These are phyloP conservation scores for Centropyge bicolor DNA, from an alignment of 2,797 vertebrate genomes.

Conservation along the genomic window DNA sequence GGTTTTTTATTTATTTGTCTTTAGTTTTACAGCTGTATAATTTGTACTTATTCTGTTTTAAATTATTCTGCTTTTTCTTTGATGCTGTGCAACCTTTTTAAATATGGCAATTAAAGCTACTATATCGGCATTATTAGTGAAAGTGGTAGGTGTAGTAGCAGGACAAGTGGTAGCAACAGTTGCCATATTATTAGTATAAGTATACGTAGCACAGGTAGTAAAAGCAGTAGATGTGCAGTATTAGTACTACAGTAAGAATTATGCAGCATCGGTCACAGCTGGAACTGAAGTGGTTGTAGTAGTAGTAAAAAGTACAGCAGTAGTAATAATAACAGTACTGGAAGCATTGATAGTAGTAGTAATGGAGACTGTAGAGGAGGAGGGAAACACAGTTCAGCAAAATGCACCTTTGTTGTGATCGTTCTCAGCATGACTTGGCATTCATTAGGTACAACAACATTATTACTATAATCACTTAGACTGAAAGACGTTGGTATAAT, in stretches of 20 bases:
- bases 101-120: neutral
- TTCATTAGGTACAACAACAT: conserved; percentile 17
- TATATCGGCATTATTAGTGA: neutral
- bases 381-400: conserved; percentile 1
- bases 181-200: neutral
- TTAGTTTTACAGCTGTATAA: no score
- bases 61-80: neutral
- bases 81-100: neutral
- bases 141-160: neutral
- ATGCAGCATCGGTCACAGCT: neutral
- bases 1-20: neutral
- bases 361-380: neutral
- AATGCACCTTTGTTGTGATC: conserved; percentile 4
- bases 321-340: no score
- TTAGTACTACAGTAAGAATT: neutral
- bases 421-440: neutral
- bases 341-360: no score
- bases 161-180: neutral
- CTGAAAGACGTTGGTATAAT: conserved; percentile 6
- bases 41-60: neutral
- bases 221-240: neutral
- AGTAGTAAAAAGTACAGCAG: neutral
- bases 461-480: neutral
- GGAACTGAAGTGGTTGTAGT: neutral
- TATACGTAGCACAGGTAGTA: neutral